Percentiles rank a stretch among this genome's conserved stretches.
phyloP scores from a whole-genome alignment of 1,140 invertebrate genomes.

The Wiebesia pumilae region DNA sequence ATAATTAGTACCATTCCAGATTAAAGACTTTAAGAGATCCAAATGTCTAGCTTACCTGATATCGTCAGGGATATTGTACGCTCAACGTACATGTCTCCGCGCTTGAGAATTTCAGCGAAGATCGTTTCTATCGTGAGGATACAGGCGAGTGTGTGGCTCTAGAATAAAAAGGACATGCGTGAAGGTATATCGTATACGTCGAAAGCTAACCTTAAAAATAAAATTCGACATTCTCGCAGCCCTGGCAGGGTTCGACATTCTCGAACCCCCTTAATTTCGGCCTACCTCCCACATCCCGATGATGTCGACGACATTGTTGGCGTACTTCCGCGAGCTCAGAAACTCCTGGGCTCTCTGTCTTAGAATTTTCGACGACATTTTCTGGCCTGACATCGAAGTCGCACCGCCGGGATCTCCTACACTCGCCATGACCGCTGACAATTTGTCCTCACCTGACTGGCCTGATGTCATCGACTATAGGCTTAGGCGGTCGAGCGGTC shows the following conservation, averaged over 20 bases:
- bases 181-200: constrained; percentile 33
- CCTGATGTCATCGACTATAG: constrained; percentile 29
- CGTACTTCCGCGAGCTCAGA: constrained; percentile 78
- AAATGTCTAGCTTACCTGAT: constrained; percentile 58
- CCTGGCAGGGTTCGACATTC: no score
- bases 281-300: constrained; percentile 79
- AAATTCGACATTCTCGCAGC: not conserved
- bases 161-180: constrained; percentile 42
- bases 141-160: constrained; percentile 74
- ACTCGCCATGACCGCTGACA: constrained; percentile 39
- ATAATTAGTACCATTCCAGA: no score
- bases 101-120: constrained; percentile 80
- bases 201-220: constrained; percentile 58
- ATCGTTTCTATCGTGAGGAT: constrained; percentile 81
- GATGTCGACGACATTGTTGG: constrained; percentile 79
- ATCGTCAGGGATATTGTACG: constrained; percentile 64
- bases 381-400: constrained; percentile 56
- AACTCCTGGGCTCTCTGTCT: constrained; percentile 81
- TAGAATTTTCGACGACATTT: constrained; percentile 75
- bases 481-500: not conserved
- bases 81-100: constrained; percentile 78
- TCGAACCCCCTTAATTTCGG: not conserved
- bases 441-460: not conserved
- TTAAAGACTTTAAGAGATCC: no score
- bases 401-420: constrained; percentile 25